These are phyloP conservation scores for Pegea sp. DNA, from an alignment of 23 tunicate genomes.

Conservation along the genomic window DNA sequence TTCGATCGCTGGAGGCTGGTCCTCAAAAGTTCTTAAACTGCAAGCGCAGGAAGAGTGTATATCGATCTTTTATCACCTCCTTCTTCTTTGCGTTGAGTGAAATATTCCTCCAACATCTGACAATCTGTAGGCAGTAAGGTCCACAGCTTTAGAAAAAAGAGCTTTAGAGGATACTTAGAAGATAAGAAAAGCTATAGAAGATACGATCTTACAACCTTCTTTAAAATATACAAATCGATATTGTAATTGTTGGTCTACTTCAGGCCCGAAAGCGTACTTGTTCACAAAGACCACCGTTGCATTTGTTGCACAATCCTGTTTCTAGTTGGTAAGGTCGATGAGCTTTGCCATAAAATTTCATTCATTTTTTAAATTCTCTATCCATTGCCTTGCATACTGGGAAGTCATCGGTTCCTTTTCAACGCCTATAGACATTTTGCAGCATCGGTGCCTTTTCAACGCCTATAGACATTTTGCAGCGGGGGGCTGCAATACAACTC, in stretches of 20 bases:
- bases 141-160: too few relatives aligned
- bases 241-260: constrained; percentile 76
- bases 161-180: too few relatives aligned
- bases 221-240: constrained; percentile 54
- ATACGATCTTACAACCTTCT: constrained; percentile 73
- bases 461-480: constrained; percentile 63
- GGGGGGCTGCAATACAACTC: constrained; percentile 81
- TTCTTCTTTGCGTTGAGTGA: too few relatives aligned
- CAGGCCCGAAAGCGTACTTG: constrained; percentile 94
- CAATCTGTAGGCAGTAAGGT: too few relatives aligned
- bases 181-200: constrained; percentile 88
- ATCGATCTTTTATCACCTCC: too few relatives aligned
- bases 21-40: too few relatives aligned
- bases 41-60: too few relatives aligned
- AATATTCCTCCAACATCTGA: too few relatives aligned
- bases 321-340: constrained; percentile 49
- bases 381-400: constrained; percentile 87
- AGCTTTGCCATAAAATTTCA: constrained; percentile 87
- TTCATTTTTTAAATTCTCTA: constrained; percentile 49
- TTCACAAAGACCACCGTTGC: constrained; percentile 77
- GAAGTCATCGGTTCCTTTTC: constrained; percentile 75
- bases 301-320: too few relatives aligned
- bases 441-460: constrained; percentile 81
- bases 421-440: constrained; percentile 61
- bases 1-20: too few relatives aligned